A percentile compares a stretch with the other conserved stretches of the same genome.
These are phyloP conservation scores for Andrena bucephala DNA, from an alignment of 2,888 invertebrate species.

Conservation along the genomic window DNA sequence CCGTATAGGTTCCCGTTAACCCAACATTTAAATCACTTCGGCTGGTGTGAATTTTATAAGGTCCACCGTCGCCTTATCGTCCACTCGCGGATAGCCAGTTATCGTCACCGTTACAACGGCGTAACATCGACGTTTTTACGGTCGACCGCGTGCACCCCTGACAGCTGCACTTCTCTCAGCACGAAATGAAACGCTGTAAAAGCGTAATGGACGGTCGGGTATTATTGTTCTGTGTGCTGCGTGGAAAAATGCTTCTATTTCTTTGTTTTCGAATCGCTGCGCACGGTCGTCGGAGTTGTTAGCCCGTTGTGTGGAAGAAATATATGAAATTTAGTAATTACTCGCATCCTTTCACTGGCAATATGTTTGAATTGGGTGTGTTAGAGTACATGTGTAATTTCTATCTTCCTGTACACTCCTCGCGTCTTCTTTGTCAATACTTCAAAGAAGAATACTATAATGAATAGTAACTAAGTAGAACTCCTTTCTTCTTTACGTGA, in stretches of 20 bases:
- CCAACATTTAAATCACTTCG: conserved; percentile 62
- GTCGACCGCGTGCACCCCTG: conserved; percentile 40
- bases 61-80: conserved; percentile 55
- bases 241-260: conserved; percentile 5
- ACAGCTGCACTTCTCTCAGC: conserved; percentile 45
- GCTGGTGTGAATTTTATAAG: conserved; percentile 61
- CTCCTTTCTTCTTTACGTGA: too few species aligned
- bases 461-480: too few species aligned
- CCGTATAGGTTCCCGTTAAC: conserved; percentile 20
- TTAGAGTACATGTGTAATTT: too few species aligned
- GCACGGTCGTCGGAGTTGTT: background rate
- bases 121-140: conserved; percentile 62
- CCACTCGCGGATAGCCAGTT: conserved; percentile 50
- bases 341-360: background rate
- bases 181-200: conserved; percentile 59
- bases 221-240: conserved; percentile 44
- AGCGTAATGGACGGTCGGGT: conserved; percentile 32
- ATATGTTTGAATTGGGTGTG: background rate
- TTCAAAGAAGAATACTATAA: too few species aligned
- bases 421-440: too few species aligned
- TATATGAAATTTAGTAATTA: conserved; percentile 4
- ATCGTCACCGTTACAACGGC: conserved; percentile 54
- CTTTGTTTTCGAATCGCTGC: background rate
- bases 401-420: too few species aligned
- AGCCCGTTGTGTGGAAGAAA: background rate